These are phyloP conservation scores for Ceriagrion tenellum DNA, from an alignment of 2,888 invertebrate genomes.

Conservation along the genomic window DNA sequence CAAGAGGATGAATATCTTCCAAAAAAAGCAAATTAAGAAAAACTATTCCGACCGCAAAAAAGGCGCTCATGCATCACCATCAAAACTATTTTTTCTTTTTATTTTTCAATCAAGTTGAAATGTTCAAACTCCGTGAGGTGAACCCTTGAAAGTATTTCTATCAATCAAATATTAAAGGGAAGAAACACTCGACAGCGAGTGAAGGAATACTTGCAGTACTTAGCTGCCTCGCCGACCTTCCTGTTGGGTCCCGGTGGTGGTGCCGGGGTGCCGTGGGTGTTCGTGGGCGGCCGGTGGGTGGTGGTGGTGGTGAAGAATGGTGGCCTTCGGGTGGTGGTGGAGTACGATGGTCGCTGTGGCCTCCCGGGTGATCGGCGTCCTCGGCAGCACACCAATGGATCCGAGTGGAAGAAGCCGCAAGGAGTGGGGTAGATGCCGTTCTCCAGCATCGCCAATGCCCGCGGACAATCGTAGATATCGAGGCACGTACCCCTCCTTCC, in stretches of 20 bases:
- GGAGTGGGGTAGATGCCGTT: neutral
- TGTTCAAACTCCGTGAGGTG: too few species aligned
- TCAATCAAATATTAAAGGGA: too few species aligned
- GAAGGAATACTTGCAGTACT: neutral
- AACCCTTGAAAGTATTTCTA: too few species aligned
- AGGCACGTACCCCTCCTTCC: neutral
- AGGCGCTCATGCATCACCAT: too few species aligned
- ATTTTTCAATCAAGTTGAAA: too few species aligned
- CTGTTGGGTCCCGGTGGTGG: neutral
- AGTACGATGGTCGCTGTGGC: neutral
- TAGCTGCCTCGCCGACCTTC: neutral
- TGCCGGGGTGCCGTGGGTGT: neutral
- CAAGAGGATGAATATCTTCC: too few species aligned
- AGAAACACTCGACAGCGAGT: too few species aligned
- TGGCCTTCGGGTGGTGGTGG: neutral
- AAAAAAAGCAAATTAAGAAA: too few species aligned
- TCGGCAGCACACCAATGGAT: neutral
- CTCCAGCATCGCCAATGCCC: neutral
- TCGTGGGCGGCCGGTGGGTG: neutral
- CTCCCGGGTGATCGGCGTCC: neutral
- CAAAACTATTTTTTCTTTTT: too few species aligned
- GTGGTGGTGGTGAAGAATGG: neutral
- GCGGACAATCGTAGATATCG: neutral
- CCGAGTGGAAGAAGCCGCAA: conserved; percentile 1
- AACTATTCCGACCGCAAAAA: too few species aligned